These are phyloP conservation scores for Menura novaehollandiae DNA, from an alignment of 2,113 vertebrate genomes.

Conservation along the genomic window DNA sequence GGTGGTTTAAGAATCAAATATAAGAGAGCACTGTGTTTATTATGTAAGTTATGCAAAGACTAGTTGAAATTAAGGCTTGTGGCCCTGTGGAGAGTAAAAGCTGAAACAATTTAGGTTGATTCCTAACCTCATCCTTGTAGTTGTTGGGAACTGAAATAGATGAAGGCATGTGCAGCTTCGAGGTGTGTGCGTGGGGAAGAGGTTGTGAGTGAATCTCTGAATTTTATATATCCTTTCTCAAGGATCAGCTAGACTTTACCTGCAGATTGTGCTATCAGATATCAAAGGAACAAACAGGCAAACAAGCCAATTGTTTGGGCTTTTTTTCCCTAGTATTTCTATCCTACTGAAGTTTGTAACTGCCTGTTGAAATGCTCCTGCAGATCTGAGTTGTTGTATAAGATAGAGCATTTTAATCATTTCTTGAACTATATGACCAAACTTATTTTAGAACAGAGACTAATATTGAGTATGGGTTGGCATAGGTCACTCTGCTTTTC, in stretches of 20 bases:
- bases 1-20: conserved; percentile 24
- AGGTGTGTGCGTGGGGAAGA: not conserved
- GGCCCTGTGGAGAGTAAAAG: not conserved
- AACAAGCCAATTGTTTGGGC: not conserved
- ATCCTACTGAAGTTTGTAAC: not conserved
- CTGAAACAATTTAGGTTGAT: not conserved
- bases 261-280: not conserved
- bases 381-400: not conserved
- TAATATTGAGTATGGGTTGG: not conserved
- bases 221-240: not conserved
- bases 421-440: not conserved
- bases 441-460: not conserved
- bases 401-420: not conserved
- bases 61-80: not conserved
- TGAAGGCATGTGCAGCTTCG: not conserved
- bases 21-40: not conserved
- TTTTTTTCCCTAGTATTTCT: not conserved
- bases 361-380: not conserved
- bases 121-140: not conserved
- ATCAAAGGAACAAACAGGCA: not conserved
- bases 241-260: not conserved
- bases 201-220: not conserved
- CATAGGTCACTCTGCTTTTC: not conserved
- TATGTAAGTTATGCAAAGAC: not conserved
- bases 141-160: not conserved